phyloP scores from a whole-genome alignment of 1,140 invertebrate species.

The Fopius arisanus region DNA sequence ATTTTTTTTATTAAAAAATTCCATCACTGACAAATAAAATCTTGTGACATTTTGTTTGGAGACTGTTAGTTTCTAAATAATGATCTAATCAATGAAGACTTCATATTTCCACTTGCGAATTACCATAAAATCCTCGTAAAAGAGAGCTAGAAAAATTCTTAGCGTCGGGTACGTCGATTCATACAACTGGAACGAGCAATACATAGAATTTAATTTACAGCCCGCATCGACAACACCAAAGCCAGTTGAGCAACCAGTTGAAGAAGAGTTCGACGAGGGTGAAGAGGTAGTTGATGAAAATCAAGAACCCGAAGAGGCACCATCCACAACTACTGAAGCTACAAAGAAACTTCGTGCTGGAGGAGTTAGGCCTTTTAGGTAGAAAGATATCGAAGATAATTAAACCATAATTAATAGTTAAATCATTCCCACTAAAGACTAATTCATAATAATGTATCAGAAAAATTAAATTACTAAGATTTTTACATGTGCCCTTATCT shows the following conservation, averaged over 20 bases:
- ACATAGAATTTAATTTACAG: conserved; percentile 27
- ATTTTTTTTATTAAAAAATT: no score
- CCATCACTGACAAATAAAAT: no score
- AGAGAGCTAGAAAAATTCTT: background rate
- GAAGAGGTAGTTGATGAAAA: conserved; percentile 56
- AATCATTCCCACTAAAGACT: no score
- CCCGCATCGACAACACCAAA: conserved; percentile 47
- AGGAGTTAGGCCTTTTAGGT: conserved; percentile 67
- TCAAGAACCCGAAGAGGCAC: conserved; percentile 58
- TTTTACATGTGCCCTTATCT: no score
- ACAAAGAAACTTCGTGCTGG: conserved; percentile 69
- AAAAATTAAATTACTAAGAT: no score
- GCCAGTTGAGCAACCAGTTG: conserved; percentile 44
- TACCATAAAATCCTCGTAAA: background rate
- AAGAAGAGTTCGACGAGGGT: conserved; percentile 55
- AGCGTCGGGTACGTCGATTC: background rate
- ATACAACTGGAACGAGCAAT: background rate
- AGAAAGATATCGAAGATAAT: conserved; percentile 13
- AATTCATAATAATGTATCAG: no score
- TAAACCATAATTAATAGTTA: no score
- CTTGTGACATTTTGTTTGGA: no score
- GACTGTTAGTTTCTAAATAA: no score
- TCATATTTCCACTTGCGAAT: no score
- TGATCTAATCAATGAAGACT: no score
- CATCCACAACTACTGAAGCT: conserved; percentile 71